Conservation (phyloP, 2,113 vertebrate genomes). For the Hydrolagus affinis region DNA sequence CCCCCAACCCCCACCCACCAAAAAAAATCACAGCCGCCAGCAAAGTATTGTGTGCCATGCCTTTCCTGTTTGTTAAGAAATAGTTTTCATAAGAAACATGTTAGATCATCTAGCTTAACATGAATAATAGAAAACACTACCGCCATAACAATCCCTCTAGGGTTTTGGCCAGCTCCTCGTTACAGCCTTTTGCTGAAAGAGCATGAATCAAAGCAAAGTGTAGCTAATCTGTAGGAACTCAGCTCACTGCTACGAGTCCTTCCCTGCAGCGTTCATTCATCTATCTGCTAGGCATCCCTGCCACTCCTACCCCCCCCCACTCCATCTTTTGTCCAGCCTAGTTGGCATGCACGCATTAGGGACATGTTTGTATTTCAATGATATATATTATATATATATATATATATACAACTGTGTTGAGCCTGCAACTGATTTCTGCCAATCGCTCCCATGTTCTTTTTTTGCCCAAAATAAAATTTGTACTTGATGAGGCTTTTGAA, state of each 20-base stretch:
- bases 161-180: constrained; percentile 31
- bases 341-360: constrained; percentile 15
- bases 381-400: too few relatives aligned
- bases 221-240: not conserved
- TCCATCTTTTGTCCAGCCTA: constrained; percentile 27
- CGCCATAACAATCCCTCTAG: constrained; percentile 19
- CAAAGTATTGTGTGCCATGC: constrained; percentile 13
- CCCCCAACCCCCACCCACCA: too few relatives aligned
- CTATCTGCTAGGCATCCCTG: not conserved
- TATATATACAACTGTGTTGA: not conserved
- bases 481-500: constrained; percentile 33
- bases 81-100: constrained; percentile 32
- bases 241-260: not conserved
- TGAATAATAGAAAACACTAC: constrained; percentile 35
- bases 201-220: constrained; percentile 35
- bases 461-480: constrained; percentile 30
- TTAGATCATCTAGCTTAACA: constrained; percentile 33
- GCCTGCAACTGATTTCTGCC: constrained; percentile 20
- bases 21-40: not conserved
- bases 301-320: constrained; percentile 25
- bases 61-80: constrained; percentile 37
- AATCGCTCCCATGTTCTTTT: constrained; percentile 23
- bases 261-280: constrained; percentile 33
- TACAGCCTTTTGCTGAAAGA: constrained; percentile 40
- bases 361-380: not conserved